Percentiles rank a stretch among this genome's conserved stretches.
phyloP scores from a whole-genome alignment of 2,888 invertebrate species.

The Plutella xylostella region DNA sequence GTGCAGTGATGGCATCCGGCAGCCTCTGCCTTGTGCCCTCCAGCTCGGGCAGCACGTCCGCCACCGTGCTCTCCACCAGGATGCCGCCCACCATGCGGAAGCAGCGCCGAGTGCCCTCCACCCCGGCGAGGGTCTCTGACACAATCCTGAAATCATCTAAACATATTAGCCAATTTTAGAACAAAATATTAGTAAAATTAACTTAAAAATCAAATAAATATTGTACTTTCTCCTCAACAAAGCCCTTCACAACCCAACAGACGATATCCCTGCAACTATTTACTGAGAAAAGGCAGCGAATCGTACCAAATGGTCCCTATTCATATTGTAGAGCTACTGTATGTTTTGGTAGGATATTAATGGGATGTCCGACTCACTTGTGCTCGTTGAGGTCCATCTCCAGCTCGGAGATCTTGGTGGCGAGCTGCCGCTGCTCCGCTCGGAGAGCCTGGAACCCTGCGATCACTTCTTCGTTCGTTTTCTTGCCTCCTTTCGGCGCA shows the following conservation, averaged over 20 bases:
- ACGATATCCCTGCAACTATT: too few relatives aligned
- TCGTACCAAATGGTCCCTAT: too few relatives aligned
- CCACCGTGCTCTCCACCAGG: conserved; percentile 91
- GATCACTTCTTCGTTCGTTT: conserved; percentile 83
- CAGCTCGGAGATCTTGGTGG: conserved; percentile 90
- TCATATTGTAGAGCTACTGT: neutral
- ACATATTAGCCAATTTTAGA: neutral
- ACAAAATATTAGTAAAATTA: neutral
- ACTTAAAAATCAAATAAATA: neutral
- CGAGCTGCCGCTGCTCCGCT: conserved; percentile 87
- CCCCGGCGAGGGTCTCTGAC: conserved; percentile 89
- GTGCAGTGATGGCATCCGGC: conserved; percentile 79
- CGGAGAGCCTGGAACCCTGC: conserved; percentile 89
- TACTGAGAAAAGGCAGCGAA: too few relatives aligned
- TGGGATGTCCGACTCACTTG: conserved; percentile 74
- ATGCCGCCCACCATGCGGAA: conserved; percentile 95
- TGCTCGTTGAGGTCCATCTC: conserved; percentile 97
- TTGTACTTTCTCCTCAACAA: too few relatives aligned
- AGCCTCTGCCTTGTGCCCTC: conserved; percentile 84
- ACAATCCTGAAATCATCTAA: conserved; percentile 80
- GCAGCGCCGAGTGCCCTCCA: conserved; percentile 88
- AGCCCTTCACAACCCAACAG: too few relatives aligned
- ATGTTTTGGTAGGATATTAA: too few relatives aligned
- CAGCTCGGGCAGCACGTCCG: conserved; percentile 89
- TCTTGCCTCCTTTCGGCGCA: conserved; percentile 49